Percentiles rank a stretch among this genome's conserved stretches.
These are phyloP conservation scores for Schlechtendalia chinensis DNA, from an alignment of 1,140 invertebrate species.

Conservation along the genomic window DNA sequence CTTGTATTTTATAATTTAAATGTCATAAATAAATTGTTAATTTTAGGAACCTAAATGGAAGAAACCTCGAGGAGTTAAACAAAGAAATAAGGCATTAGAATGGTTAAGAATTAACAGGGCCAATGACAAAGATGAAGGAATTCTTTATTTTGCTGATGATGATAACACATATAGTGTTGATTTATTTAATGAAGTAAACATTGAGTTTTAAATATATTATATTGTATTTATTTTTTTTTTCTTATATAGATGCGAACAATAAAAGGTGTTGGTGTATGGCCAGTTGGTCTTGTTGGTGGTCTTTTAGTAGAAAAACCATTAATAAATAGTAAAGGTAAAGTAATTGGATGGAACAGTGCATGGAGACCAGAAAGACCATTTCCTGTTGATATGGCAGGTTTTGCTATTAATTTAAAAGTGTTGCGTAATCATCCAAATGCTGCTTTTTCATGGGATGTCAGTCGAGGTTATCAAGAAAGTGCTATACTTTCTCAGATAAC, in stretches of 20 bases:
- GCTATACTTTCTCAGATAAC: constrained; percentile 80
- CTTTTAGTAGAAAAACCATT: constrained; percentile 81
- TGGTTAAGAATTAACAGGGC: constrained; percentile 76
- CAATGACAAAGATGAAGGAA: constrained; percentile 64
- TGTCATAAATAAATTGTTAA: neutral
- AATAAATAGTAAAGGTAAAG: constrained; percentile 68
- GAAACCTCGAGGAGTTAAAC: constrained; percentile 90
- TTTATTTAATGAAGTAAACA: constrained; percentile 81
- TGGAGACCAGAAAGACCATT: constrained; percentile 89
- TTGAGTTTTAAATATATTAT: neutral
- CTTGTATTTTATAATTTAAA: neutral
- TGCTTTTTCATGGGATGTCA: constrained; percentile 77
- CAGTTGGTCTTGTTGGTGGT: constrained; percentile 91
- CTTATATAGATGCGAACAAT: constrained; percentile 64
- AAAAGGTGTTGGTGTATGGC: constrained; percentile 91
- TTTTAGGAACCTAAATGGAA: constrained; percentile 77
- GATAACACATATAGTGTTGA: constrained; percentile 92
- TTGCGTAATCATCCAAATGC: constrained; percentile 70
- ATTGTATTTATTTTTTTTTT: constrained; percentile 42
- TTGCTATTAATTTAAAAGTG: constrained; percentile 85
- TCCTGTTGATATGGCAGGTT: constrained; percentile 98
- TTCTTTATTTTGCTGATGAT: constrained; percentile 98
- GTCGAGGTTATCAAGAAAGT: constrained; percentile 88
- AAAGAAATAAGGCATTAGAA: constrained; percentile 83
- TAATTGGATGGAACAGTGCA: constrained; percentile 77